phyloP scores from a whole-genome alignment of 2,797 vertebrate genomes.

The Smutsia temminckii region DNA sequence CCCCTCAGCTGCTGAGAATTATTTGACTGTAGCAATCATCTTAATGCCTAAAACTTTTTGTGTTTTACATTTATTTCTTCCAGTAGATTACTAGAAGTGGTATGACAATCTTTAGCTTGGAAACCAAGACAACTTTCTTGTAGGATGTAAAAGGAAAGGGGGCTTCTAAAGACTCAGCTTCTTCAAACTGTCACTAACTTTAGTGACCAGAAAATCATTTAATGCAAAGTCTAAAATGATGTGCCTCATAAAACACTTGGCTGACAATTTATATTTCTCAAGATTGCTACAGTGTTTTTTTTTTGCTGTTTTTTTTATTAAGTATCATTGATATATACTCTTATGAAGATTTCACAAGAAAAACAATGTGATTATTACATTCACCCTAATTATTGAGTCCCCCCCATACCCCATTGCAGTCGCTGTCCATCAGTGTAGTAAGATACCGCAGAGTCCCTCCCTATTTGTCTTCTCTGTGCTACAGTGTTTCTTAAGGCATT shows the following conservation, averaged over 20 bases:
- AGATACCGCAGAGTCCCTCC: too few relatives aligned
- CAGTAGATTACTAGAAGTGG: not conserved
- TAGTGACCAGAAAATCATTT: slow-evolving; percentile 58
- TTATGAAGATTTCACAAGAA: too few relatives aligned
- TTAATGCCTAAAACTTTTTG: not conserved
- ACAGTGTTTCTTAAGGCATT: slow-evolving; percentile 52
- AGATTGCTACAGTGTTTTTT: slow-evolving; percentile 5
- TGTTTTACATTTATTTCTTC: not conserved
- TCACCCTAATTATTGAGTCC: too few relatives aligned
- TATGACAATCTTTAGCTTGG: not conserved
- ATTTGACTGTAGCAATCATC: not conserved
- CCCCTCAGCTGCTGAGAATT: not conserved
- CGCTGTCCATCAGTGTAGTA: too few relatives aligned
- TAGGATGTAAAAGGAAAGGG: not conserved
- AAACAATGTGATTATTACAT: too few relatives aligned
- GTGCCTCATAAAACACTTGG: slow-evolving; percentile 28
- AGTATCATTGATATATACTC: too few relatives aligned
- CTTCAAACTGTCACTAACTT: slow-evolving; percentile 58
- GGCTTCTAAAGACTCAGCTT: slow-evolving; percentile 28
- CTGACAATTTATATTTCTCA: slow-evolving; percentile 61
- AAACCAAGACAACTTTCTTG: slow-evolving; percentile 29
- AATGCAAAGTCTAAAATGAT: slow-evolving; percentile 70
- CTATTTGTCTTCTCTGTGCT: not conserved
- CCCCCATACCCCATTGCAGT: too few relatives aligned
- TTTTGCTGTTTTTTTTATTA: not conserved